phyloP scores from a whole-genome alignment of 37 sponge, comb jelly and placozoan genomes.

The Beroe forskalii region DNA sequence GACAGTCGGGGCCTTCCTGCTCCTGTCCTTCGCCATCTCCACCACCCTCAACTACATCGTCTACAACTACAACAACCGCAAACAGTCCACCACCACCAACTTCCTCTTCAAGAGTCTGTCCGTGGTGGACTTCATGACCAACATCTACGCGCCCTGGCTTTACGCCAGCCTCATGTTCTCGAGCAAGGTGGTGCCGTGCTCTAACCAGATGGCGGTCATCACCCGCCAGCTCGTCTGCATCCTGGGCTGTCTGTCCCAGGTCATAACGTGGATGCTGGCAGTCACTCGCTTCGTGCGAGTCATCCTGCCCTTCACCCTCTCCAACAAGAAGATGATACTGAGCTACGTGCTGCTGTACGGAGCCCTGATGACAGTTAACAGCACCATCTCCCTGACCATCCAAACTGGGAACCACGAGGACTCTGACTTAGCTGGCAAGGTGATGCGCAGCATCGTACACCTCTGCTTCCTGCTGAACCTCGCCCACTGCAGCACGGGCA shows the following conservation, averaged over 20 bases:
- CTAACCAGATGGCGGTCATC: neutral
- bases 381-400: conserved; percentile 1
- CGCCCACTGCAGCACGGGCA: conserved; percentile 43
- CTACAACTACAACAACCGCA: conserved; percentile 22
- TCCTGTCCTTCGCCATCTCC: neutral
- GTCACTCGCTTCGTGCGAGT: conserved; percentile 27
- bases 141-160: conserved; percentile 32
- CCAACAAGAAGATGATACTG: neutral
- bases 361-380: conserved; percentile 44
- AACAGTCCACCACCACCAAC: conserved; percentile 32
- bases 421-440: neutral
- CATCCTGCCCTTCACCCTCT: conserved; percentile 7
- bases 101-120: conserved; percentile 53
- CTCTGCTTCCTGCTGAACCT: conserved; percentile 22
- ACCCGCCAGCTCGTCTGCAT: conserved; percentile 41
- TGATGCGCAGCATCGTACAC: neutral
- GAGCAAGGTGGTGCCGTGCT: neutral
- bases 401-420: neutral
- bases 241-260: conserved; percentile 19
- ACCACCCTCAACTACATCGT: conserved; percentile 18
- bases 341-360: neutral
- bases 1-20: neutral
- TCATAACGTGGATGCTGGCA: conserved; percentile 48
- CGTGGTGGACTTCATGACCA: conserved; percentile 32
- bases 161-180: conserved; percentile 53